A percentile compares a stretch with the other conserved stretches of the same genome.
These are phyloP conservation scores for Trachelus stipa DNA, from an alignment of 2,888 invertebrate species.

Conservation along the genomic window DNA sequence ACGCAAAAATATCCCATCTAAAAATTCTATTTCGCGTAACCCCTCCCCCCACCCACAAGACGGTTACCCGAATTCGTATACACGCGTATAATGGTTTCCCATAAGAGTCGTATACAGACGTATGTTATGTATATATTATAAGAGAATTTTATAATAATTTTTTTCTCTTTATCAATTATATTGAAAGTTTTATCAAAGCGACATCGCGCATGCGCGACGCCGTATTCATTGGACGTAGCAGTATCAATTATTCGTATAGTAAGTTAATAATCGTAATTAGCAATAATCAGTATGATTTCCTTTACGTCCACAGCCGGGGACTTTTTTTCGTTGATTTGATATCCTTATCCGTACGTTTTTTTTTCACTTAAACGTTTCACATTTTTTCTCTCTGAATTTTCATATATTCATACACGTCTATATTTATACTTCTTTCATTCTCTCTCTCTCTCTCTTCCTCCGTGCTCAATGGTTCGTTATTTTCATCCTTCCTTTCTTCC, in stretches of 20 bases:
- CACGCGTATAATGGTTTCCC: slow-evolving; percentile 34
- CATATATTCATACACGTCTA: background rate
- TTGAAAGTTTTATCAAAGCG: background rate
- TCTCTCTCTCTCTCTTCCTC: background rate
- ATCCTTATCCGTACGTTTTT: background rate
- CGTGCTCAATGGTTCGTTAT: background rate
- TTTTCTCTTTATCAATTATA: slow-evolving; percentile 3
- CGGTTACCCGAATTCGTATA: slow-evolving; percentile 40
- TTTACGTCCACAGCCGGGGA: slow-evolving; percentile 33
- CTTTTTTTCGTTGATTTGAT: slow-evolving; percentile 12
- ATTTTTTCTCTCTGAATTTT: background rate
- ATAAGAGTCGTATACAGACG: slow-evolving; percentile 50
- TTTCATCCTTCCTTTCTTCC: slow-evolving; percentile 2
- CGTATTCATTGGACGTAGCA: slow-evolving; percentile 6
- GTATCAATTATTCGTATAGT: background rate
- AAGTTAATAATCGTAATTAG: background rate
- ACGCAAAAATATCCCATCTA: slow-evolving; percentile 7
- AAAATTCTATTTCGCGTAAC: background rate
- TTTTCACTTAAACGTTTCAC: background rate
- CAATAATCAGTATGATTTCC: background rate
- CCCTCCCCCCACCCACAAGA: background rate
- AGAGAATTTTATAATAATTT: slow-evolving; percentile 13
- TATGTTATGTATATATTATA: slow-evolving; percentile 28
- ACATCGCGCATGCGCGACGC: background rate
- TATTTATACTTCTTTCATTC: slow-evolving; percentile 5